Evolutionary conservation across 2,888 invertebrate genomes (phyloP).

Genomic region (Macrosiphum euphorbiae): DNA sequence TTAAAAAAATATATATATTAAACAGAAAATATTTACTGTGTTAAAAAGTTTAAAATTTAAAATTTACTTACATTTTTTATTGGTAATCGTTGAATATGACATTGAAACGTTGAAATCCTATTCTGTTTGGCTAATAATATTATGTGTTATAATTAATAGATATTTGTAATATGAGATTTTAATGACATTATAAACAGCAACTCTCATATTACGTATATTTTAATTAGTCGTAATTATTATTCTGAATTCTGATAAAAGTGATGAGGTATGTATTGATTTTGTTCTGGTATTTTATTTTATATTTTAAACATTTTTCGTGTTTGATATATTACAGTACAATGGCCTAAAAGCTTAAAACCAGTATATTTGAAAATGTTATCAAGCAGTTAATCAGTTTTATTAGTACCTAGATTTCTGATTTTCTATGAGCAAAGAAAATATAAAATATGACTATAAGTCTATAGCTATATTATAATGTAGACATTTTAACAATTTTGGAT

Average conservation of each 20-base stretch:
- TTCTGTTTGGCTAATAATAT: neutral
- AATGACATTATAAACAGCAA: neutral
- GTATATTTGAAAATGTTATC: neutral
- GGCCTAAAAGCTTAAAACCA: neutral
- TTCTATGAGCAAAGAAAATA: neutral
- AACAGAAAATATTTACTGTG: neutral
- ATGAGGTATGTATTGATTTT: neutral
- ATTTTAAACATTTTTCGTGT: neutral
- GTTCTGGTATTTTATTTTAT: neutral
- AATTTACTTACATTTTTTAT: neutral
- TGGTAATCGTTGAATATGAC: neutral
- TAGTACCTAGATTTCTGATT: neutral
- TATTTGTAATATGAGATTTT: neutral
- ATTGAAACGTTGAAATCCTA: neutral
- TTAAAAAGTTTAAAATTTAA: neutral
- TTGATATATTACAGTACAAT: neutral
- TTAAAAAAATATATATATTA: no score
- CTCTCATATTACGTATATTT: neutral
- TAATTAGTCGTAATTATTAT: neutral
- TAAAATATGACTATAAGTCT: neutral
- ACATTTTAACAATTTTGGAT: neutral
- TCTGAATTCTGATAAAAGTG: neutral
- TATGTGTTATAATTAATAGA: neutral
- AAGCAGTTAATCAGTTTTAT: neutral
- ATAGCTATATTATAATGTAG: neutral